Percentiles rank a stretch among this genome's conserved stretches.
Evolutionary conservation across 2,113 vertebrate species (phyloP).

Genomic region (Platysternon megacephalum): DNA sequence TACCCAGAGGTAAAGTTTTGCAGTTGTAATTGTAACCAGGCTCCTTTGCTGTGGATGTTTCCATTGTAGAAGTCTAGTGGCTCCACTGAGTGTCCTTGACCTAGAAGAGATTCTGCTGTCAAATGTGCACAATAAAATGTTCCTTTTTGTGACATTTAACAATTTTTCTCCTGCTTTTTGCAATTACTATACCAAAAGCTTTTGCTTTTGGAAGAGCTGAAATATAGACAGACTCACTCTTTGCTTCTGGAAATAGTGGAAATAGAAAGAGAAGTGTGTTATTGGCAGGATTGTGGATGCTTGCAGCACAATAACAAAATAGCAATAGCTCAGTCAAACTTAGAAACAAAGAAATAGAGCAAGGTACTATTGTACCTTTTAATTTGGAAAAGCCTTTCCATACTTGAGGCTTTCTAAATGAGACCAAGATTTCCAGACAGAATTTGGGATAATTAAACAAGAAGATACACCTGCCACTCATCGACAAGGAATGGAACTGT

Average conservation of each 20-base stretch:
- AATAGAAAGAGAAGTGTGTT: not conserved
- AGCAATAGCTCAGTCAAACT: not conserved
- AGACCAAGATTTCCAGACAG: not conserved
- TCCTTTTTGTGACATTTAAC: not conserved
- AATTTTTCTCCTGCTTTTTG: not conserved
- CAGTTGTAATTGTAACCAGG: not conserved
- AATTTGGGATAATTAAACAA: slow-evolving; percentile 35
- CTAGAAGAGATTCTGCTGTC: not conserved
- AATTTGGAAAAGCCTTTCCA: slow-evolving; percentile 24
- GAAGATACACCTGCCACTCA: not conserved
- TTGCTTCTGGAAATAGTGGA: not conserved
- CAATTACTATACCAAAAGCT: not conserved
- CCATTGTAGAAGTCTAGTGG: not conserved
- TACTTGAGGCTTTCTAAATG: slow-evolving; percentile 21
- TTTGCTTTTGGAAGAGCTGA: not conserved
- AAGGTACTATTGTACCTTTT: not conserved
- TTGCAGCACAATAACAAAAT: not conserved
- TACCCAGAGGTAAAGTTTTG: slow-evolving; percentile 90
- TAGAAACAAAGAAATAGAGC: not conserved
- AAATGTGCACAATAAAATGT: not conserved
- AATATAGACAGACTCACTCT: not conserved
- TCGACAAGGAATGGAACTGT: slow-evolving; percentile 31
- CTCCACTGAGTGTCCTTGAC: not conserved
- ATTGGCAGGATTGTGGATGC: not conserved
- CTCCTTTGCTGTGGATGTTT: not conserved